Percentiles rank a stretch among this genome's conserved stretches.
Conservation (phyloP, 2,113 vertebrate species). For the Pogona vitticeps region DNA sequence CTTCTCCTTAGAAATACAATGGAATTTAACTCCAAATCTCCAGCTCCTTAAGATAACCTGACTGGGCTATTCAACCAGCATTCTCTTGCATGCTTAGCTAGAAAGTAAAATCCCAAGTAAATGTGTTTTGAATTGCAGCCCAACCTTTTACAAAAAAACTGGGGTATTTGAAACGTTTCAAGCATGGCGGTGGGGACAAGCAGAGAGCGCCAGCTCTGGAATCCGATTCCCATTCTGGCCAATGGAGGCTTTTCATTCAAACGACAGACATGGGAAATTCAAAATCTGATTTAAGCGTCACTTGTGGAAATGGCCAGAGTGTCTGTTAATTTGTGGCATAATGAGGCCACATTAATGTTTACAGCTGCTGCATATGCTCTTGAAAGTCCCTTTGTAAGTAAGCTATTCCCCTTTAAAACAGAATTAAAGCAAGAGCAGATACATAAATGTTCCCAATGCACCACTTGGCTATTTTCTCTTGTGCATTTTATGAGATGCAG, state of each 20-base stretch:
- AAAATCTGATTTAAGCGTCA: background rate
- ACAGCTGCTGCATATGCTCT: constrained; percentile 38
- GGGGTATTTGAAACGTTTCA: background rate
- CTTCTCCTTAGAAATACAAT: too few relatives aligned
- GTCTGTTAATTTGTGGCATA: background rate
- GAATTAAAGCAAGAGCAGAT: constrained; percentile 50
- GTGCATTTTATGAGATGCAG: constrained; percentile 55
- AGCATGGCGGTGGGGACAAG: background rate
- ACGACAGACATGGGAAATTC: background rate
- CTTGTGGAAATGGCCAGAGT: constrained; percentile 10
- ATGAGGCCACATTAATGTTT: background rate
- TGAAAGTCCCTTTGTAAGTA: constrained; percentile 49
- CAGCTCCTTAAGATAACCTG: background rate
- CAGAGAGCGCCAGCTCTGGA: background rate
- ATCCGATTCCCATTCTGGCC: background rate
- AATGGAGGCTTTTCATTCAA: background rate
- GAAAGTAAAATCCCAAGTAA: background rate
- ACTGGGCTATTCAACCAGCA: background rate
- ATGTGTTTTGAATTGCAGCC: background rate
- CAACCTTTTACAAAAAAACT: background rate
- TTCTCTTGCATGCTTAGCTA: background rate
- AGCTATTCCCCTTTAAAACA: constrained; percentile 56
- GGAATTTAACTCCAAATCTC: background rate
- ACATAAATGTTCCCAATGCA: constrained; percentile 46
- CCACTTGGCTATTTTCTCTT: constrained; percentile 50